Conservation (phyloP, 2,888 invertebrate species). For the Rotaria macrura region DNA sequence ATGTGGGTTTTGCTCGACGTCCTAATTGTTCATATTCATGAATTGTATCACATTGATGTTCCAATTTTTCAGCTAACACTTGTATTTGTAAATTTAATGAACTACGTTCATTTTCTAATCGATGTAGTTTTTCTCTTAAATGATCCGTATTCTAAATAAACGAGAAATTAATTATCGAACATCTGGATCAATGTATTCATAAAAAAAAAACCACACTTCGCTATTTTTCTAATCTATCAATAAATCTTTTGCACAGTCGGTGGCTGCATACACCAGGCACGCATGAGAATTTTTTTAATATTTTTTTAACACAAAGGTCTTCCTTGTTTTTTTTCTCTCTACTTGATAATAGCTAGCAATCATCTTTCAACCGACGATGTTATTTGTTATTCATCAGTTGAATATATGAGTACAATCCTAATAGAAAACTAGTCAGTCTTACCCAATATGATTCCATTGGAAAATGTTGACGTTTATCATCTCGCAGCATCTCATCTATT, state of each 20-base stretch:
- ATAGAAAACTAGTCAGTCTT: neutral
- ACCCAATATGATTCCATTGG: neutral
- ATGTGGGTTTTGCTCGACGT: neutral
- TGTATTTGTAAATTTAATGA: constrained; percentile 9
- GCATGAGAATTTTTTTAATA: neutral
- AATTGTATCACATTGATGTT: neutral
- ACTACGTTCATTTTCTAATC: constrained; percentile 13
- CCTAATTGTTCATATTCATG: neutral
- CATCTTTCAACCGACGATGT: neutral
- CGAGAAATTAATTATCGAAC: neutral
- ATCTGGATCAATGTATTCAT: neutral
- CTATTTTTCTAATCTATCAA: neutral
- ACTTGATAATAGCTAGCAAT: neutral
- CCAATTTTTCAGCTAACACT: constrained; percentile 7
- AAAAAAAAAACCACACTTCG: neutral
- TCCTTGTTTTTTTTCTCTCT: neutral
- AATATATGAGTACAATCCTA: neutral
- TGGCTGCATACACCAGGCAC: neutral
- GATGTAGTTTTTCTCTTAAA: constrained; percentile 13
- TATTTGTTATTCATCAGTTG: neutral
- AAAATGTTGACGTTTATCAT: neutral
- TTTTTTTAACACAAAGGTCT: neutral
- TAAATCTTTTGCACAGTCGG: neutral
- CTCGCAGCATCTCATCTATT: neutral
- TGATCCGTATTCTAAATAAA: neutral